Percentiles rank a stretch among this genome's conserved stretches.
These are phyloP conservation scores for Halictus rubicundus DNA, from an alignment of 1,140 invertebrate genomes.

Conservation along the genomic window DNA sequence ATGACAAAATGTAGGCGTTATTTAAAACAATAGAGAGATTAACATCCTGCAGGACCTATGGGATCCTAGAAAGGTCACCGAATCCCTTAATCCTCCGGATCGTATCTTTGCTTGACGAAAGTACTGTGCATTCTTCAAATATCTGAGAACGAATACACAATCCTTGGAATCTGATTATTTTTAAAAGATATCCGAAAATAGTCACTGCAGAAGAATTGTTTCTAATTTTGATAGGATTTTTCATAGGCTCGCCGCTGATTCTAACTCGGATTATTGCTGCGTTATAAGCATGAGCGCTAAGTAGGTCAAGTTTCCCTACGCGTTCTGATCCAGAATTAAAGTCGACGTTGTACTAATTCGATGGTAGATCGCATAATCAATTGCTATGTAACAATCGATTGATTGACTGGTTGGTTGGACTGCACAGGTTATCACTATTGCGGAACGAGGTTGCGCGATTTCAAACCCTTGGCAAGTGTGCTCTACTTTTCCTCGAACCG, in stretches of 20 bases:
- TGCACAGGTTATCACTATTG: background rate
- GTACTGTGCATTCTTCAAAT: too few species aligned
- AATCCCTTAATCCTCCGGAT: too few species aligned
- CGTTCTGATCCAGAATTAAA: slow-evolving; percentile 7
- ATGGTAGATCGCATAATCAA: slow-evolving; percentile 1
- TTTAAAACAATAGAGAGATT: too few species aligned
- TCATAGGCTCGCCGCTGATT: background rate
- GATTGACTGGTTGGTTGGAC: background rate
- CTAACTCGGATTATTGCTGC: background rate
- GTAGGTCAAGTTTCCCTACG: slow-evolving; percentile 23
- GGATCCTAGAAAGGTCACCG: too few species aligned
- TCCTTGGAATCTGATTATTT: too few species aligned
- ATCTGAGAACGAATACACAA: too few species aligned
- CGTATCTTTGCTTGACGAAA: too few species aligned
- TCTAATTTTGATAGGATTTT: too few species aligned
- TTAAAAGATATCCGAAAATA: too few species aligned
- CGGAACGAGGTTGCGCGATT: slow-evolving; percentile 3
- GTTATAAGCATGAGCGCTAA: background rate
- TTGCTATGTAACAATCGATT: slow-evolving; percentile 1
- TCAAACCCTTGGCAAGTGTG: background rate
- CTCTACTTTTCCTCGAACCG: slow-evolving; percentile 12
- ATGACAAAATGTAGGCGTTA: too few species aligned
- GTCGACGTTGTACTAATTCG: slow-evolving; percentile 23
- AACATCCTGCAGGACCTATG: too few species aligned
- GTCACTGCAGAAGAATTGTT: too few species aligned